Conservation (phyloP, 2,888 invertebrate species). For the Idaea straminata region DNA sequence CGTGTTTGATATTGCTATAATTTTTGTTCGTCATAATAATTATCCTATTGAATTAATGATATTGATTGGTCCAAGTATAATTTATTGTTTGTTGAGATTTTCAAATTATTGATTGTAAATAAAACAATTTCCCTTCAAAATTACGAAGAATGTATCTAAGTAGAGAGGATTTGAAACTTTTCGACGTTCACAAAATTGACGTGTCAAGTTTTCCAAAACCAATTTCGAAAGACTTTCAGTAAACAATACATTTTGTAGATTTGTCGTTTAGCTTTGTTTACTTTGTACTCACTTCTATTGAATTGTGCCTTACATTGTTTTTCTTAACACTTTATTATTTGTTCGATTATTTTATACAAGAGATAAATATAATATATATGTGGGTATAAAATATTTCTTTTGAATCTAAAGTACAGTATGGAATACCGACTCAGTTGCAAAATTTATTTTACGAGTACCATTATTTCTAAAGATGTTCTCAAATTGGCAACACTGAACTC, state of each 20-base stretch:
- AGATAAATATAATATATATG: too few species aligned
- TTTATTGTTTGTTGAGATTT: neutral
- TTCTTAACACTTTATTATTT: neutral
- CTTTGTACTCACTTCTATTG: neutral
- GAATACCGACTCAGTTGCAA: too few species aligned
- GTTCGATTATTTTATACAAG: too few species aligned
- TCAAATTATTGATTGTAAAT: neutral
- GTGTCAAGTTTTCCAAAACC: constrained; percentile 14
- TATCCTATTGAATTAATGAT: too few species aligned
- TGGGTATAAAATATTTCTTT: too few species aligned
- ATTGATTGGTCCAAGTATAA: neutral
- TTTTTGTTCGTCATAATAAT: too few species aligned
- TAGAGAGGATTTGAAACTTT: constrained; percentile 12
- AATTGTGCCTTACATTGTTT: neutral
- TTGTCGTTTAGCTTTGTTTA: neutral
- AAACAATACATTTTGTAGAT: constrained; percentile 5
- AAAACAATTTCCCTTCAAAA: neutral
- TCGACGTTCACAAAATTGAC: constrained; percentile 9
- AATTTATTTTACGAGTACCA: neutral
- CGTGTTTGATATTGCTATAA: too few species aligned
- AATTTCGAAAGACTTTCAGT: constrained; percentile 10
- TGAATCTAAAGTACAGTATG: too few species aligned
- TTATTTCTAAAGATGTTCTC: neutral
- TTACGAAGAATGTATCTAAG: constrained; percentile 7
- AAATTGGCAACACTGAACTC: constrained; percentile 21